phyloP scores from a whole-genome alignment of 2,888 invertebrate genomes.

The Eristalis tenax region DNA sequence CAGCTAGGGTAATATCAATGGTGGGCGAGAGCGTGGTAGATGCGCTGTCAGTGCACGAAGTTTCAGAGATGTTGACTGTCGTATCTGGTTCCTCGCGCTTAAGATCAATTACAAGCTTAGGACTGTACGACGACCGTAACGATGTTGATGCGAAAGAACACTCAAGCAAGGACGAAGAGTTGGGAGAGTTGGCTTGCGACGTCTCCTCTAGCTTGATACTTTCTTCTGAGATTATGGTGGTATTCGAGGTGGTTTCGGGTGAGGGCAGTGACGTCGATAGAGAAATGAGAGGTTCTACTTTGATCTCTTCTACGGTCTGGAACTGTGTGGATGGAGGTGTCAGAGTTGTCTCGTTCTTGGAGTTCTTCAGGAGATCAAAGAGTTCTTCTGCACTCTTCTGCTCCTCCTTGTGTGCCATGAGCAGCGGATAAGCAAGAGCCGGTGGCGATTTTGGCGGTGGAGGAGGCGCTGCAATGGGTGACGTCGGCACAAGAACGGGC shows the following conservation, averaged over 20 bases:
- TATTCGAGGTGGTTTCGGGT: conserved; percentile 52
- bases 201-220: conserved; percentile 43
- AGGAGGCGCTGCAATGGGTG: conserved; percentile 1
- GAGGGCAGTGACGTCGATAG: conserved; percentile 31
- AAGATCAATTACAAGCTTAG: conserved; percentile 45
- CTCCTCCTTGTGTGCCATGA: conserved; percentile 39
- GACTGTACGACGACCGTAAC: conserved; percentile 40
- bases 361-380: conserved; percentile 79
- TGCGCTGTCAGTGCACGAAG: conserved; percentile 42
- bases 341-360: conserved; percentile 67
- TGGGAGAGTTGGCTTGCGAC: conserved; percentile 4
- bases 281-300: conserved; percentile 1
- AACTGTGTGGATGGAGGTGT: conserved; percentile 28
- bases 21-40: conserved; percentile 78
- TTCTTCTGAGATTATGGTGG: conserved; percentile 37
- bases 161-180: conserved; percentile 18
- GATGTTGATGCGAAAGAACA: conserved; percentile 27
- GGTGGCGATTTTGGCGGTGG: conserved; percentile 61
- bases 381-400: conserved; percentile 75
- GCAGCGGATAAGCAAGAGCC: conserved; percentile 41
- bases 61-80: conserved; percentile 38
- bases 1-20: conserved; percentile 80
- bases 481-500: conserved; percentile 24
- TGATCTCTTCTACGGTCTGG: conserved; percentile 1
- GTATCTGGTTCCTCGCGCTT: conserved; percentile 40